phyloP scores from a whole-genome alignment of 64 coral and sea anemone genomes.

The Astreopora myriophthalma region DNA sequence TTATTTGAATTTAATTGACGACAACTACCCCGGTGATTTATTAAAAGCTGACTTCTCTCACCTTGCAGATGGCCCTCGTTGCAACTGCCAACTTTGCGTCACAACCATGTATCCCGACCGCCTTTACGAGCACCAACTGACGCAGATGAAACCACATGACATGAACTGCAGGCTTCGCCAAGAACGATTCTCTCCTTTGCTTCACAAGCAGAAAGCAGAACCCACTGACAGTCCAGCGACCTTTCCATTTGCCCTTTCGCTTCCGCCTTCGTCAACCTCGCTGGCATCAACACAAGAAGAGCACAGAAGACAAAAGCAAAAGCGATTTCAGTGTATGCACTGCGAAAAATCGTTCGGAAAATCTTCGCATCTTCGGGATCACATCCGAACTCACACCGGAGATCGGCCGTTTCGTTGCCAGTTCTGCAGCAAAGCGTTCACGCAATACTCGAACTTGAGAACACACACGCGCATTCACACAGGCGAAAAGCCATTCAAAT shows the following conservation, averaged over 20 bases:
- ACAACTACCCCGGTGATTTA: not conserved
- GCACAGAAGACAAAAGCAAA: conserved; percentile 78
- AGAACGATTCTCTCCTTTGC: conserved; percentile 69
- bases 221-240: conserved; percentile 13
- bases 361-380: conserved; percentile 97
- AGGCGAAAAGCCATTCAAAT: conserved; percentile 94
- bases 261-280: conserved; percentile 27
- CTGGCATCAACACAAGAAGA: conserved; percentile 57
- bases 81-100: conserved; percentile 89
- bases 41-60: conserved; percentile 20
- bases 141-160: conserved; percentile 74
- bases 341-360: conserved; percentile 99
- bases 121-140: conserved; percentile 62
- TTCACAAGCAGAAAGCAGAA: conserved; percentile 42
- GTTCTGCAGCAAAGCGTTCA: conserved; percentile 96
- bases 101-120: conserved; percentile 86
- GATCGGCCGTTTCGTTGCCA: conserved; percentile 97
- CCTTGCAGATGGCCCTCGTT: conserved; percentile 80
- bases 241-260: conserved; percentile 72
- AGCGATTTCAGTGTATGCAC: conserved; percentile 97
- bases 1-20: conserved; percentile 8
- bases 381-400: conserved; percentile 97
- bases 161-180: conserved; percentile 73
- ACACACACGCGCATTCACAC: conserved; percentile 99
- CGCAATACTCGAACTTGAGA: conserved; percentile 96